A percentile compares a stretch with the other conserved stretches of the same genome.
Evolutionary conservation across 2,113 vertebrate species (phyloP).

Genomic region (Perca flavescens): DNA sequence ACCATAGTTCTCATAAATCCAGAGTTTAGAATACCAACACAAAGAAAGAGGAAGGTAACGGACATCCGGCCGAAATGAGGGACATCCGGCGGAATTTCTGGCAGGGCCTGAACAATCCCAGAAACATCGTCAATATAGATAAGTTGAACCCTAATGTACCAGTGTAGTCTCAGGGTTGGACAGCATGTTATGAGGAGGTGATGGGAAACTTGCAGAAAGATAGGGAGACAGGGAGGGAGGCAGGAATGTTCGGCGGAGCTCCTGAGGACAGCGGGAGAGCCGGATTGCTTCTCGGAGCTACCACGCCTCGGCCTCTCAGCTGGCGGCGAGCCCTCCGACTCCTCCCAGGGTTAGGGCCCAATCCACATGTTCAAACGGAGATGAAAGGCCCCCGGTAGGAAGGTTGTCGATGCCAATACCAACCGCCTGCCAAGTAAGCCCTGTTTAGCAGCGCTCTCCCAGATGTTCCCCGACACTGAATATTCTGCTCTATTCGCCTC

Average conservation of each 20-base stretch:
- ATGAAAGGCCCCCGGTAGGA: conserved; percentile 78
- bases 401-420: conserved; percentile 66
- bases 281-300: conserved; percentile 48
- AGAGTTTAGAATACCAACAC: too few relatives aligned
- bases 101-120: too few relatives aligned
- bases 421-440: conserved; percentile 68
- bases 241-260: conserved; percentile 52
- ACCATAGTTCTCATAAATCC: too few relatives aligned
- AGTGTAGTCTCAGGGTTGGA: not conserved
- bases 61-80: too few relatives aligned
- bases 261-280: conserved; percentile 62
- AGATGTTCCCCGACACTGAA: conserved; percentile 70
- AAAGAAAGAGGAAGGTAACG: too few relatives aligned
- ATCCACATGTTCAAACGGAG: conserved; percentile 79
- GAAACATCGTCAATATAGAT: too few relatives aligned
- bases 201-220: not conserved
- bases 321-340: conserved; percentile 56
- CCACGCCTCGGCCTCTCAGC: conserved; percentile 65
- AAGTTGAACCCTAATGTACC: not conserved
- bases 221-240: conserved; percentile 18
- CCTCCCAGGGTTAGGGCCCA: conserved; percentile 64
- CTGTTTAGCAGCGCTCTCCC: conserved; percentile 57
- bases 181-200: not conserved
- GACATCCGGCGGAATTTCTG: too few relatives aligned
- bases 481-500: conserved; percentile 33